Evolutionary conservation across 1,140 invertebrate genomes (phyloP), one percentile per base, ranked within the genome.

Genomic region (Bombus fervidus): DNA sequence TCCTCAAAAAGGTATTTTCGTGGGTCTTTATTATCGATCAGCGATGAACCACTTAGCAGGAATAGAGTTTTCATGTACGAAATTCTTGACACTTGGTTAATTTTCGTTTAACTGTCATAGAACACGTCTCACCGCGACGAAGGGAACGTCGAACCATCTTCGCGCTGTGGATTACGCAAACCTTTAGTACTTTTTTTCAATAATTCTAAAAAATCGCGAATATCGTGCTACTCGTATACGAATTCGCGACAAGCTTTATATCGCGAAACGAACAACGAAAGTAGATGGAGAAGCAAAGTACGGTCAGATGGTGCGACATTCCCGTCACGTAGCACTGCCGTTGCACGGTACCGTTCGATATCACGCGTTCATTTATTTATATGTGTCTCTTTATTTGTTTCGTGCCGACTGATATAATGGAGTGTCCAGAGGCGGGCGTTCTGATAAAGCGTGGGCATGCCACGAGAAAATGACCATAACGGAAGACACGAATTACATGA

Each of bases 401-500:
- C 83, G 66, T 73, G 76, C 57, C 83, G 83, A 57, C 82, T 64
- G 82, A 85, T 87, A 68, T 87, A 87, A 87, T 87, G 86, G 75
- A 78, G 68, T 78, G 76, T 75, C 82, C 43, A 37, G 62, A 41
- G 62, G 37, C 77, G 31, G 77, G 64, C 81, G 83, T 91, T 66
- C 80, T 86, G 90, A 91, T 91, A 91, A 91, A 89, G 89, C 90
- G 90, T 89, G 87, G 88, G 88, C 88, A 91, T 78, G 85, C 87
- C 81, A 82, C 73, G 85, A 88, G 87, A 85, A 87, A 91, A 91
- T 91, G 87, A 89, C 87, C 89, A 85, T 91, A 91, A 91, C 89
- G 90, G 86, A 91, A 91, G 89, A 91, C 89, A 89, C 89, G 89
- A 87, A 91, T 91, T 91, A 91, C 90, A 89, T 89, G 90, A 91